Evolutionary conservation across 92 coral and sea anemone species (phyloP).

Genomic region (Bergia puertoricense): DNA sequence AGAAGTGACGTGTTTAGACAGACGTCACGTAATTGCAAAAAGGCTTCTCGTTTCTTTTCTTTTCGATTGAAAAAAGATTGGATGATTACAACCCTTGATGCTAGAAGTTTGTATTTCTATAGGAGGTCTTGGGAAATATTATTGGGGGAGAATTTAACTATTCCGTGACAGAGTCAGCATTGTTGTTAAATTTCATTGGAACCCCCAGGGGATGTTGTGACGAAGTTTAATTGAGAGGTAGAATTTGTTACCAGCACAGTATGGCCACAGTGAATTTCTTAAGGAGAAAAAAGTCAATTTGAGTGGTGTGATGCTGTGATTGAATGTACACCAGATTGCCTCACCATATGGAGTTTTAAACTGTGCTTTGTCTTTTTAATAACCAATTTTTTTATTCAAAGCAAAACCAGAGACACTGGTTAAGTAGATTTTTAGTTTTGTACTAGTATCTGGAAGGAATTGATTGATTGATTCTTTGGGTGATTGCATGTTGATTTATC

Average conservation of each 20-base stretch:
- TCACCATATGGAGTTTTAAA: background rate
- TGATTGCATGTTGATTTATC: background rate
- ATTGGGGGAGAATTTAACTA: background rate
- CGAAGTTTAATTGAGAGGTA: constrained; percentile 25
- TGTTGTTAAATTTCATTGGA: constrained; percentile 28
- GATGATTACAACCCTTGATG: background rate
- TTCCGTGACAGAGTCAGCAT: constrained; percentile 43
- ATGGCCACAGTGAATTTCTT: constrained; percentile 14
- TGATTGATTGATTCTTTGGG: background rate
- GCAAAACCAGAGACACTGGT: background rate
- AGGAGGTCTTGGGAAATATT: background rate
- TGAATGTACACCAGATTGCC: background rate
- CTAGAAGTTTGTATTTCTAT: background rate
- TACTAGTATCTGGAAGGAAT: background rate
- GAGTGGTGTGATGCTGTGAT: constrained; percentile 15
- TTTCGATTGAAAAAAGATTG: background rate
- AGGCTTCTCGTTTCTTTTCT: background rate
- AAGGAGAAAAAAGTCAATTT: constrained; percentile 7
- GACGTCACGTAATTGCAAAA: constrained; percentile 35
- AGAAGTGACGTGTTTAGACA: constrained; percentile 1
- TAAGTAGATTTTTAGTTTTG: background rate
- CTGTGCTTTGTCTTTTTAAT: background rate
- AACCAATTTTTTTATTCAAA: background rate
- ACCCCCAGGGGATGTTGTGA: constrained; percentile 42
- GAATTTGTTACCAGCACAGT: constrained; percentile 22